Conservation (phyloP, 1,140 invertebrate species). For the Periplaneta americana region DNA sequence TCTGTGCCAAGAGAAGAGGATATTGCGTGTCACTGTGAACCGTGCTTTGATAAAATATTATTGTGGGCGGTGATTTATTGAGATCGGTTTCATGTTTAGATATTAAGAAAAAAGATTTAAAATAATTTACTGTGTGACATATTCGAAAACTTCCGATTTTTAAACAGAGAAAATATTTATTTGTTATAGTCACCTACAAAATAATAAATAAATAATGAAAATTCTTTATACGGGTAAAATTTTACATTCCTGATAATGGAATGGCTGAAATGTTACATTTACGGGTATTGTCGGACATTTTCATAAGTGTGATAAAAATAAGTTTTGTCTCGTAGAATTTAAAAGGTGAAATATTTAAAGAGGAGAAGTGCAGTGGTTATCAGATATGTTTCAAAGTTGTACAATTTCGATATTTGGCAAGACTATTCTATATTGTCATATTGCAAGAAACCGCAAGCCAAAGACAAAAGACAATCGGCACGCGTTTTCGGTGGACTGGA, state of each 20-base stretch:
- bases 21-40: background rate
- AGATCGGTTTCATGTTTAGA: background rate
- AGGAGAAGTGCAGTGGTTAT: background rate
- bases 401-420: too few relatives aligned
- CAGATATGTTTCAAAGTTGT: too few relatives aligned
- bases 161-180: background rate
- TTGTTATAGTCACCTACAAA: background rate
- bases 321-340: background rate
- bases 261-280: background rate
- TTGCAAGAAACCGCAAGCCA: too few relatives aligned
- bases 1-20: too few relatives aligned
- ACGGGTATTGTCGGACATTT: background rate
- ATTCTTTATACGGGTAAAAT: background rate
- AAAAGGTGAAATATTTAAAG: too few relatives aligned
- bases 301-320: background rate
- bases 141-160: background rate
- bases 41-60: too few relatives aligned
- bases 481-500: too few relatives aligned
- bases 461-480: too few relatives aligned
- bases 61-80: too few relatives aligned
- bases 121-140: background rate
- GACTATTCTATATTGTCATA: too few relatives aligned
- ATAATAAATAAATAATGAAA: too few relatives aligned
- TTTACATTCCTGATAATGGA: background rate
- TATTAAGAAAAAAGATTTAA: too few relatives aligned